Evolutionary conservation across 1,140 invertebrate genomes (phyloP).

Genomic region (Andrena cerasifolii): DNA sequence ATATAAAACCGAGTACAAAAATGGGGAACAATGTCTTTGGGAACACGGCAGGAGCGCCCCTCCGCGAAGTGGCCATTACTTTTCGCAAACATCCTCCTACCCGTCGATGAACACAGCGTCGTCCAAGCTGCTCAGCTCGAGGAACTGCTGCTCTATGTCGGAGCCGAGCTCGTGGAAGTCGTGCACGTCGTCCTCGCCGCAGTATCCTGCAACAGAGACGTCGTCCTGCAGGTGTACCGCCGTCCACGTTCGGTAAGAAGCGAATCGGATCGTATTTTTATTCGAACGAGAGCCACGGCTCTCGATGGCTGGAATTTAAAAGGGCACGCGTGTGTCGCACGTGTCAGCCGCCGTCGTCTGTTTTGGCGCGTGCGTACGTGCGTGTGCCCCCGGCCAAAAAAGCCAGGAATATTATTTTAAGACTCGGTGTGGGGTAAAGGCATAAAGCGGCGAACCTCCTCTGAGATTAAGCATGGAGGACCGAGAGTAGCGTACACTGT

Average conservation of each 20-base stretch:
- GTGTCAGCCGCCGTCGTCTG: constrained; percentile 62
- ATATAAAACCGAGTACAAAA: constrained; percentile 57
- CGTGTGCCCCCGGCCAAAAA: constrained; percentile 69
- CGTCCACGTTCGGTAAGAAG: not conserved
- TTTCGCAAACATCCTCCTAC: constrained; percentile 30
- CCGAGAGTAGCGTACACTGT: constrained; percentile 44
- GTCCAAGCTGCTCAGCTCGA: constrained; percentile 77
- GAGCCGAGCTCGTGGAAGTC: constrained; percentile 79
- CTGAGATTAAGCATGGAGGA: constrained; percentile 77
- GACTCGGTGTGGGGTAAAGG: constrained; percentile 80
- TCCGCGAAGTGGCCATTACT: not conserved
- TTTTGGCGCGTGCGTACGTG: constrained; percentile 71
- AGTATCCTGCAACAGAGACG: constrained; percentile 69
- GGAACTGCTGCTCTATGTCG: constrained; percentile 79
- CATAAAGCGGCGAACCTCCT: constrained; percentile 78
- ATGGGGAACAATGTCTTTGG: constrained; percentile 57
- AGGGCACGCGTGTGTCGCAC: constrained; percentile 71
- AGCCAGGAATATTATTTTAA: constrained; percentile 80
- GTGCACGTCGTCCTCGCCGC: constrained; percentile 68
- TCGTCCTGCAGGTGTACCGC: not conserved
- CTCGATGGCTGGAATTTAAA: constrained; percentile 52
- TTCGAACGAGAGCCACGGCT: constrained; percentile 12
- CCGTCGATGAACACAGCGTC: constrained; percentile 78
- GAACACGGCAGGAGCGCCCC: not conserved
- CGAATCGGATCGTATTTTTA: constrained; percentile 7